Evolutionary conservation across 2,888 invertebrate genomes (phyloP).

Genomic region (Bhutanitis thaidina): DNA sequence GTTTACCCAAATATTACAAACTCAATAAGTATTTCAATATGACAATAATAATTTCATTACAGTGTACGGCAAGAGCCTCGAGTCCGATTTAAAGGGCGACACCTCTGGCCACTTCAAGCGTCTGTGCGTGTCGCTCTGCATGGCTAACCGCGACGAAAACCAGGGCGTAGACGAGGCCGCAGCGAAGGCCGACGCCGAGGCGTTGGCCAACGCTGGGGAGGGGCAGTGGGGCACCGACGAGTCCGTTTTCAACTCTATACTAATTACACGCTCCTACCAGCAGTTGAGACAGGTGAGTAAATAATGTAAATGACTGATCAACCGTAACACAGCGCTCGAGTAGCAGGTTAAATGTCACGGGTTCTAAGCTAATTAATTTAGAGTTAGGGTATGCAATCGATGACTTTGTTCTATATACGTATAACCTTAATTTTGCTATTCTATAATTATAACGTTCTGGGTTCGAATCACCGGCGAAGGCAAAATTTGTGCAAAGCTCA

Average conservation of each 20-base stretch:
- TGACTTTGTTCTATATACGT: too few relatives aligned
- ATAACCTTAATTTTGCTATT: too few relatives aligned
- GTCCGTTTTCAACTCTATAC: constrained; percentile 91
- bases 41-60: constrained; percentile 19
- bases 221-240: constrained; percentile 95
- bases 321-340: too few relatives aligned
- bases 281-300: constrained; percentile 85
- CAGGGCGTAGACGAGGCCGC: constrained; percentile 89
- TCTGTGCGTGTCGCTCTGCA: constrained; percentile 91
- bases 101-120: constrained; percentile 98
- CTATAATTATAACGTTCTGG: too few relatives aligned
- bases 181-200: constrained; percentile 91
- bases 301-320: background rate
- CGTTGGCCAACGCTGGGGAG: constrained; percentile 87
- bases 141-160: constrained; percentile 95
- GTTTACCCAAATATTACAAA: too few relatives aligned
- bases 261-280: constrained; percentile 93
- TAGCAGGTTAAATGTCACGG: too few relatives aligned
- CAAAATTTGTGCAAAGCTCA: too few relatives aligned
- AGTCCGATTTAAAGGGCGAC: constrained; percentile 93
- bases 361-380: too few relatives aligned
- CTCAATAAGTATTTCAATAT: background rate
- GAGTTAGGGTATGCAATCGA: too few relatives aligned
- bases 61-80: constrained; percentile 91
- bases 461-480: too few relatives aligned